Evolutionary conservation across 2,888 invertebrate species (phyloP).

Genomic region (Sesia bembeciformis): DNA sequence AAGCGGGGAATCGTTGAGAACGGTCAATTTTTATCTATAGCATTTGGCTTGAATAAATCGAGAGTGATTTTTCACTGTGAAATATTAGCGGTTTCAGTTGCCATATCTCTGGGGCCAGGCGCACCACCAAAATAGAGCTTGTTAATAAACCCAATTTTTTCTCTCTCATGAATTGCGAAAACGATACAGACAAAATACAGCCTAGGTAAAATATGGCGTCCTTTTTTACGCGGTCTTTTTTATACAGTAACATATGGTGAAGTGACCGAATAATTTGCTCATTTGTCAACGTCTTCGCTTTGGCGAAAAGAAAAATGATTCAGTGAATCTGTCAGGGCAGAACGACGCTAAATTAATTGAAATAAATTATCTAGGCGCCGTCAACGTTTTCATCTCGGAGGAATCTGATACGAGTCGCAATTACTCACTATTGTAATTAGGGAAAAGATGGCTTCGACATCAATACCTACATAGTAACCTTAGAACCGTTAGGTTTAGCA

Average conservation of each 20-base stretch:
- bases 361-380: conserved; percentile 54
- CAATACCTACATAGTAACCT: no score
- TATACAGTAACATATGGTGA: conserved; percentile 18
- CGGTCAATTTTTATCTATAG: conserved; percentile 57
- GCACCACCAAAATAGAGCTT: conserved; percentile 17
- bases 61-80: conserved; percentile 50
- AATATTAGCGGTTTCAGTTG: conserved; percentile 47
- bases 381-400: conserved; percentile 46
- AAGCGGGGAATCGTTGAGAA: conserved; percentile 17
- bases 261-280: conserved; percentile 63
- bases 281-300: conserved; percentile 64
- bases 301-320: conserved; percentile 63
- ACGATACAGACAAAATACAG: conserved; percentile 1
- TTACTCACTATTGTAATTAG: conserved; percentile 25
- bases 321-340: conserved; percentile 59
- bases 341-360: conserved; percentile 65
- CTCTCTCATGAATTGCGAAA: conserved; percentile 17
- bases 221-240: conserved; percentile 6
- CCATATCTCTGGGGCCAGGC: conserved; percentile 36
- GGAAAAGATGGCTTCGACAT: neutral
- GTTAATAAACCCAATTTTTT: conserved; percentile 44
- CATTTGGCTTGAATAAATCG: conserved; percentile 52
- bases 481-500: no score
- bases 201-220: conserved; percentile 4
- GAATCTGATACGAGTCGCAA: conserved; percentile 40